Evolutionary conservation across 2,113 vertebrate species (phyloP), one percentile per base, ranked within the genome.

Genomic region (Colistium nudipinnis): DNA sequence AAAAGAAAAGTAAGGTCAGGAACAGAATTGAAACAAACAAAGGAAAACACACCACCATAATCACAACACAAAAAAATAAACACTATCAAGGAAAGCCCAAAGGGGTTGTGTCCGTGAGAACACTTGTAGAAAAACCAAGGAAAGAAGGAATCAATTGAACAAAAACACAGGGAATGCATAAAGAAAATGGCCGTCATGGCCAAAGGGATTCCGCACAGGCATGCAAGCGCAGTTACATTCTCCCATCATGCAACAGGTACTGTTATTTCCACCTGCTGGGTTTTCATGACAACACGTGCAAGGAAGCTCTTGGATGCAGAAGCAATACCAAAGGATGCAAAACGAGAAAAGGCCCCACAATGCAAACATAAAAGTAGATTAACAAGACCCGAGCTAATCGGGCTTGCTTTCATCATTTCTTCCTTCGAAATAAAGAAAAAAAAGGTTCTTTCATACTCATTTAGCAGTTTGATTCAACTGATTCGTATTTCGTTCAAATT

Each of bases 271-370:
- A 91, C 92, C 89, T 94, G 92, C 95, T 93, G 94, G 94, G 92
- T 96, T 95, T 95, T 91, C 95, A 98, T 96, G 94, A 95, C 94
- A 94, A 96, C 94, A 94, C 92, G 91, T 98, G 96, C 96, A 96
- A 91, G 92, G 91, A 90, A 96, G 94, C 84, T 69, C 84, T 91
- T 74, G 74, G 71, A 84, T 91, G 93, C 94, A 96, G 95, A 96
- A 97, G 96, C 96, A 96, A 95, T 95, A 96, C 95, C 94, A 94
- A 96, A 93, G 94, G 95, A 97, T 97, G 96, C 96, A 94, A 94
- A 91, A 92, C 94, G 94, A 95, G 95, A 95, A 93, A 94, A 94
- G 91, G 94, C 94, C 96, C 94, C 95, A 97, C 95, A 97, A 96
- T 96, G 96, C 97, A 98, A 96, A 93, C 90, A 90, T 64, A 94